A percentile compares a stretch with the other conserved stretches of the same genome.
Evolutionary conservation across 2,797 vertebrate species (phyloP).

Genomic region (Sebastes jordani): DNA sequence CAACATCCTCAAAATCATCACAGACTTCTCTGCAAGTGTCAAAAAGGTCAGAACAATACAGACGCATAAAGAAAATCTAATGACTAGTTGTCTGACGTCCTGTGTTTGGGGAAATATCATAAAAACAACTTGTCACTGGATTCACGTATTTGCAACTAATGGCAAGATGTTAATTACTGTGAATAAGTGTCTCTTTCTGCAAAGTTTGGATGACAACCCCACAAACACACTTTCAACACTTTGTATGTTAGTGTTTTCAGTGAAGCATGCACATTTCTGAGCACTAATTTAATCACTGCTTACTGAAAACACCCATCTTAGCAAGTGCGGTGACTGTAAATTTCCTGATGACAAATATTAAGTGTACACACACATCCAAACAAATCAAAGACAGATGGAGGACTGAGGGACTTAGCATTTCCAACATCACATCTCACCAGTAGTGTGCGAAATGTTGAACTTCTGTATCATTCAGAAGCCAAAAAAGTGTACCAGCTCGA

Average conservation of each 20-base stretch:
- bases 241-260: not conserved
- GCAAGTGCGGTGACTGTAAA: not conserved
- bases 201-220: not conserved
- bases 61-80: not conserved
- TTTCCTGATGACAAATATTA: not conserved
- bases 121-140: not conserved
- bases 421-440: not conserved
- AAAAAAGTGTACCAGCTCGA: not conserved
- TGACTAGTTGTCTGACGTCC: not conserved
- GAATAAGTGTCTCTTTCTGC: not conserved
- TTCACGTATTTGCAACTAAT: not conserved
- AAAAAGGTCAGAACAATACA: constrained; percentile 88
- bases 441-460: not conserved
- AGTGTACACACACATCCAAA: not conserved
- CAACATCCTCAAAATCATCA: constrained; percentile 98
- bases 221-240: not conserved
- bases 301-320: not conserved
- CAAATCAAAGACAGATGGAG: not conserved
- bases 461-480: not conserved
- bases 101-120: not conserved
- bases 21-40: constrained; percentile 97
- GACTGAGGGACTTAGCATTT: not conserved
- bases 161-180: not conserved
- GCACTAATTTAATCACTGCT: not conserved
- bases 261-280: not conserved